Percentiles rank a stretch among this genome's conserved stretches.
Conservation (phyloP, 2,797 vertebrate species). For the Scolopax rusticola region DNA sequence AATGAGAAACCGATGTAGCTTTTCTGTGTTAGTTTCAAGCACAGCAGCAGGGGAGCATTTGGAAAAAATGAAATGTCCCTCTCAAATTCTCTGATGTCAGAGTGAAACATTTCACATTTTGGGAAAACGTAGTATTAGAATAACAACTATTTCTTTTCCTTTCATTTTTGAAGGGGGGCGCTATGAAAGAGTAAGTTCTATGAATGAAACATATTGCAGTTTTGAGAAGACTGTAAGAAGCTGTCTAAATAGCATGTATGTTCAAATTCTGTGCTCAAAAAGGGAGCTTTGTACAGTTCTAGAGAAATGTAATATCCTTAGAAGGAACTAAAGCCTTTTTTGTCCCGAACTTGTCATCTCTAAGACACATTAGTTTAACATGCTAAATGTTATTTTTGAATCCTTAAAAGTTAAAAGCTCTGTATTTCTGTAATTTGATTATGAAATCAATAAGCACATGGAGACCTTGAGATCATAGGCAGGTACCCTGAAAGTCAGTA, state of each 20-base stretch:
- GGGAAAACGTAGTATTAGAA: background rate
- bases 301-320: background rate
- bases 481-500: background rate
- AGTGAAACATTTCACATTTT: background rate
- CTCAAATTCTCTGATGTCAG: background rate
- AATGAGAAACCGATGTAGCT: background rate
- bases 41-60: background rate
- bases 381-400: background rate
- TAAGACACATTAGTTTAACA: background rate
- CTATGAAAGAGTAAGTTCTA: background rate
- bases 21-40: background rate
- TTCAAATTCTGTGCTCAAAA: background rate
- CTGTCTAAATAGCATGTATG: background rate
- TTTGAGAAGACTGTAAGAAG: background rate
- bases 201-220: background rate
- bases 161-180: background rate
- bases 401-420: background rate
- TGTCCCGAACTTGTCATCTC: background rate
- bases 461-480: background rate
- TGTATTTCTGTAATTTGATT: background rate
- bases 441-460: background rate
- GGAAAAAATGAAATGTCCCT: background rate
- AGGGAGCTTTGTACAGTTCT: background rate
- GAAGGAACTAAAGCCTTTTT: background rate
- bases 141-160: background rate